Percentiles rank a stretch among this genome's conserved stretches.
phyloP scores from a whole-genome alignment of 2,797 vertebrate genomes.

The Rhadinocentrus ornatus region DNA sequence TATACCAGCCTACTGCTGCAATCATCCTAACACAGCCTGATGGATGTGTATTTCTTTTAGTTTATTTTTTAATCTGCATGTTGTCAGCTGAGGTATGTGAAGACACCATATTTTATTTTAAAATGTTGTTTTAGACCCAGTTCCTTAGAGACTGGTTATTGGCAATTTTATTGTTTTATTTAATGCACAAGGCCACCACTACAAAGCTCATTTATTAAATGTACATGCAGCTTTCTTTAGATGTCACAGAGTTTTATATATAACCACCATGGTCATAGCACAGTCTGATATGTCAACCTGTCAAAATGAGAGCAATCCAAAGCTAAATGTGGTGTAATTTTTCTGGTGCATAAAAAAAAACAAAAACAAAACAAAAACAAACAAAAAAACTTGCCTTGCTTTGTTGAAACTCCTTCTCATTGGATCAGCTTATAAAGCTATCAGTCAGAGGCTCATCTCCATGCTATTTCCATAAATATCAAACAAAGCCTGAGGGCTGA shows the following conservation, averaged over 20 bases:
- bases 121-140: constrained; percentile 61
- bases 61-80: constrained; percentile 44
- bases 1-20: constrained; percentile 43
- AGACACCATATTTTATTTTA: constrained; percentile 65
- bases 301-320: constrained; percentile 37
- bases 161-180: constrained; percentile 71
- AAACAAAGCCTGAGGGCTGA: constrained; percentile 36
- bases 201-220: constrained; percentile 71
- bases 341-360: constrained; percentile 34
- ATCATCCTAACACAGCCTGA: constrained; percentile 30
- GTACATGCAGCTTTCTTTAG: constrained; percentile 58
- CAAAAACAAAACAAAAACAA: constrained; percentile 36
- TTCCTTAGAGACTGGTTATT: constrained; percentile 49
- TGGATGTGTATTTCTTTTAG: constrained; percentile 17
- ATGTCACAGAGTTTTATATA: constrained; percentile 54
- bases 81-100: constrained; percentile 42
- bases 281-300: constrained; percentile 22
- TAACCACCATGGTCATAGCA: constrained; percentile 34
- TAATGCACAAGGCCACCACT: constrained; percentile 57
- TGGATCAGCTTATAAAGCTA: constrained; percentile 36
- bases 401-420: constrained; percentile 17
- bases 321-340: constrained; percentile 45
- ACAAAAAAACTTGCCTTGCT: constrained; percentile 38
- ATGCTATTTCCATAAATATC: constrained; percentile 62
- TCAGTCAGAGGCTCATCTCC: constrained; percentile 51